Percentiles rank a stretch among this genome's conserved stretches.
phyloP scores from a whole-genome alignment of 2,797 vertebrate genomes.

The Spondyliosoma cantharus region DNA sequence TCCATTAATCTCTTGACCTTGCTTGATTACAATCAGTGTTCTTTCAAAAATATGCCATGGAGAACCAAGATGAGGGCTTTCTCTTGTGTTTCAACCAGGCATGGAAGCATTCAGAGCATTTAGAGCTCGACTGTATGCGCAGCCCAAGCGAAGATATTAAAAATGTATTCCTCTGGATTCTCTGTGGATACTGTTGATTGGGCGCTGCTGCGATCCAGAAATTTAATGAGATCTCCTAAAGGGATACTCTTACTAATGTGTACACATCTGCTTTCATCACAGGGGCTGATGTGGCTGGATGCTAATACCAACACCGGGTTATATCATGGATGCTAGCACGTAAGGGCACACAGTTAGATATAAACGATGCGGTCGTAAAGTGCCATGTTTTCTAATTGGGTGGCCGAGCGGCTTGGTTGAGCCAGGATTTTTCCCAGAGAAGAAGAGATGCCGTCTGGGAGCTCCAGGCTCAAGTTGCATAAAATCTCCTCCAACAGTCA shows the following conservation, averaged over 20 bases:
- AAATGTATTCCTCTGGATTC: conserved; percentile 52
- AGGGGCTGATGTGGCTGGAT: conserved; percentile 66
- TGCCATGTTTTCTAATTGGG: conserved; percentile 66
- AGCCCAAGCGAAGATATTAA: conserved; percentile 27
- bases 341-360: conserved; percentile 50
- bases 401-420: conserved; percentile 43
- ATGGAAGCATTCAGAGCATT: conserved; percentile 21
- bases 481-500: conserved; percentile 8
- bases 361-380: conserved; percentile 62
- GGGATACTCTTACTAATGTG: conserved; percentile 72
- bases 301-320: conserved; percentile 61
- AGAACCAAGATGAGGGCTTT: conserved; percentile 41
- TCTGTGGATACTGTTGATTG: conserved; percentile 74
- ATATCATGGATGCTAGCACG: conserved; percentile 39
- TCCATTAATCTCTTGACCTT: conserved; percentile 67
- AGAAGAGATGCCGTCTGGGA: conserved; percentile 23
- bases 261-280: conserved; percentile 79
- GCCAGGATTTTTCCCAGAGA: conserved; percentile 17
- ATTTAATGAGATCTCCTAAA: conserved; percentile 77
- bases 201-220: conserved; percentile 69
- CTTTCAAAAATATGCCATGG: conserved; percentile 48
- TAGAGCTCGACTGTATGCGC: conserved; percentile 9
- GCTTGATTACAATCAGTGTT: conserved; percentile 54
- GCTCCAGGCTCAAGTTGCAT: conserved; percentile 11
- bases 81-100: conserved; percentile 22